Percentiles rank a stretch among this genome's conserved stretches.
These are phyloP conservation scores for Drosophila oshimai DNA, from an alignment of 1,140 invertebrate species.

Conservation along the genomic window DNA sequence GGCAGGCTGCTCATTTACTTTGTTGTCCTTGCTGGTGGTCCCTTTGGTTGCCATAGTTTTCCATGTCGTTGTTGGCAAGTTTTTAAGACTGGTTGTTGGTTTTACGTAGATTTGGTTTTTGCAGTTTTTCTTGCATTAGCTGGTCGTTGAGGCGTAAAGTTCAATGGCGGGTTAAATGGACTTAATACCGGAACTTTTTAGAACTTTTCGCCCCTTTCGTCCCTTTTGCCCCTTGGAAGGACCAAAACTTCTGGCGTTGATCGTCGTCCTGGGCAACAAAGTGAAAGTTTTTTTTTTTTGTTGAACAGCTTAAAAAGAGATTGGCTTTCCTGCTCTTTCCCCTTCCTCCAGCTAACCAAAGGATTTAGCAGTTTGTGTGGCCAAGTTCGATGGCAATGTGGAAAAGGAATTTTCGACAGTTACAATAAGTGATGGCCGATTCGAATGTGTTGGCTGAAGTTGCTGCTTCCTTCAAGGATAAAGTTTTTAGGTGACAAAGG, in stretches of 20 bases:
- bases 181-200: slow-evolving; percentile 75
- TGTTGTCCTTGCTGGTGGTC: slow-evolving; percentile 54
- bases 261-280: slow-evolving; percentile 63
- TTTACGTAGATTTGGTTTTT: slow-evolving; percentile 38
- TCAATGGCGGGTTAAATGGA: slow-evolving; percentile 81
- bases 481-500: slow-evolving; percentile 49
- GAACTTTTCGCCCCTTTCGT: slow-evolving; percentile 39
- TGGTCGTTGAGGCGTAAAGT: slow-evolving; percentile 76
- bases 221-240: slow-evolving; percentile 27
- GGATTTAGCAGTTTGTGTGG: slow-evolving; percentile 23
- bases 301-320: slow-evolving; percentile 76
- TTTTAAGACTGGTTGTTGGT: slow-evolving; percentile 36
- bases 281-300: slow-evolving; percentile 63
- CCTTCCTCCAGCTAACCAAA: slow-evolving; percentile 11
- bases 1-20: slow-evolving; percentile 63
- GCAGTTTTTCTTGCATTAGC: slow-evolving; percentile 59
- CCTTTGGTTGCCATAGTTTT: slow-evolving; percentile 26
- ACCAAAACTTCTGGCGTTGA: slow-evolving; percentile 63
- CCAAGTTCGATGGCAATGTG: slow-evolving; percentile 43
- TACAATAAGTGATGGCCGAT: slow-evolving; percentile 48
- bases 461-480: slow-evolving; percentile 19
- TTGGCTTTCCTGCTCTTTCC: slow-evolving; percentile 41
- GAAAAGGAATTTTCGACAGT: slow-evolving; percentile 38
- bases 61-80: slow-evolving; percentile 36
- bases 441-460: slow-evolving; percentile 11